phyloP scores from a whole-genome alignment of 2,888 invertebrate genomes.

The Timandra comae region DNA sequence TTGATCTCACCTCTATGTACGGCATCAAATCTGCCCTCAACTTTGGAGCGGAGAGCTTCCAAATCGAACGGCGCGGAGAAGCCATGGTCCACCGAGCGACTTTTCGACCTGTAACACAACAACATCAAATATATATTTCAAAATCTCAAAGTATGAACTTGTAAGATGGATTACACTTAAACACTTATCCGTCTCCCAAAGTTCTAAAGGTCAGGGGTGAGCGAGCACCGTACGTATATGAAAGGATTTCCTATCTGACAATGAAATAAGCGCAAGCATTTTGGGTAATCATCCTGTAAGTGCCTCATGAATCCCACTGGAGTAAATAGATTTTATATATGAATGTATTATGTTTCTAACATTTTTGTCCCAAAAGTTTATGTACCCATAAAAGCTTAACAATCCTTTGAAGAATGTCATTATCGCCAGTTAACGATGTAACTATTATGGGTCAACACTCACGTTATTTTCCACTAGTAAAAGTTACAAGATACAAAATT shows the following conservation, averaged over 20 bases:
- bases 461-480: constrained; percentile 45
- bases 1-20: constrained; percentile 76
- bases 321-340: constrained; percentile 15
- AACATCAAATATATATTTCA: constrained; percentile 3
- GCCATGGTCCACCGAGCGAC: constrained; percentile 93
- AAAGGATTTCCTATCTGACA: constrained; percentile 13
- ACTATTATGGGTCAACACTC: constrained; percentile 46
- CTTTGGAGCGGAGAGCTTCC: constrained; percentile 89
- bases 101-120: constrained; percentile 86
- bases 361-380: constrained; percentile 15
- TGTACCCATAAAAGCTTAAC: constrained; percentile 8
- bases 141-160: background rate
- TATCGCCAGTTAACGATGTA: constrained; percentile 20
- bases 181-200: constrained; percentile 7
- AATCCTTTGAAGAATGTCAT: constrained; percentile 10
- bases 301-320: constrained; percentile 16
- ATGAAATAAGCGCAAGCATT: constrained; percentile 14
- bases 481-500: constrained; percentile 52
- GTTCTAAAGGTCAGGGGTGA: constrained; percentile 8
- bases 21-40: constrained; percentile 90
- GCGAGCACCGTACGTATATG: too few relatives aligned
- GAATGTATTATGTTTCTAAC: constrained; percentile 8
- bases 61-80: constrained; percentile 90
- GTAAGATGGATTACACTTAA: too few relatives aligned
- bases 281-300: constrained; percentile 16